These are phyloP conservation scores for Hoplias malabaricus DNA, from an alignment of 2,113 vertebrate species.

Conservation along the genomic window DNA sequence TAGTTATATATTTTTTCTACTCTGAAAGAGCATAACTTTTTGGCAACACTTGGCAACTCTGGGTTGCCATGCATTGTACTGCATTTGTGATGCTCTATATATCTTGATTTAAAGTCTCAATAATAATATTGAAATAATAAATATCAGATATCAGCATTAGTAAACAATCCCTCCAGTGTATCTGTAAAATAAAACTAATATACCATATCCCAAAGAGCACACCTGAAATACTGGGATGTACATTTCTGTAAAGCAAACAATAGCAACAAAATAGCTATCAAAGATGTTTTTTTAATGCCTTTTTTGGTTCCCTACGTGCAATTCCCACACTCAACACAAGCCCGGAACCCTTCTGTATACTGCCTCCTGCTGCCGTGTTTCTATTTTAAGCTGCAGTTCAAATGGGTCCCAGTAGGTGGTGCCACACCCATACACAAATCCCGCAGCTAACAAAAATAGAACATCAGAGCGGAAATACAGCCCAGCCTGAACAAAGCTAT, in stretches of 20 bases:
- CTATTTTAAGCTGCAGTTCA: slow-evolving; percentile 26
- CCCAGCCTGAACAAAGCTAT: not conserved
- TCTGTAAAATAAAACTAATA: no score
- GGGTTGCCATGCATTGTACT: no score
- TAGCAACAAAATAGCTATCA: not conserved
- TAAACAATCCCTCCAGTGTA: no score
- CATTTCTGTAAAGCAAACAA: not conserved
- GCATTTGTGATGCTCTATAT: no score
- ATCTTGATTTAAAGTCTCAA: no score
- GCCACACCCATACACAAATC: slow-evolving; percentile 30
- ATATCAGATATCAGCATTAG: no score
- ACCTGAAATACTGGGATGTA: no score
- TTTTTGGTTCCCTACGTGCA: not conserved
- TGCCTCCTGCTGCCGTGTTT: not conserved
- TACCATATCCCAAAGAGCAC: not conserved
- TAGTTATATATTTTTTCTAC: no score
- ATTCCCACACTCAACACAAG: not conserved
- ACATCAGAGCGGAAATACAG: not conserved
- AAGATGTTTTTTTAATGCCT: no score
- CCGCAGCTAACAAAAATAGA: not conserved
- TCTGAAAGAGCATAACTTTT: no score
- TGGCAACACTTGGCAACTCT: no score
- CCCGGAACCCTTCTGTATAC: not conserved
- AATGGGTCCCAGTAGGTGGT: slow-evolving; percentile 66
- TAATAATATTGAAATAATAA: no score